Base-by-base conservation (phyloP, 2,113 vertebrate genomes). In the Paracyprichromis sp. region DNA sequence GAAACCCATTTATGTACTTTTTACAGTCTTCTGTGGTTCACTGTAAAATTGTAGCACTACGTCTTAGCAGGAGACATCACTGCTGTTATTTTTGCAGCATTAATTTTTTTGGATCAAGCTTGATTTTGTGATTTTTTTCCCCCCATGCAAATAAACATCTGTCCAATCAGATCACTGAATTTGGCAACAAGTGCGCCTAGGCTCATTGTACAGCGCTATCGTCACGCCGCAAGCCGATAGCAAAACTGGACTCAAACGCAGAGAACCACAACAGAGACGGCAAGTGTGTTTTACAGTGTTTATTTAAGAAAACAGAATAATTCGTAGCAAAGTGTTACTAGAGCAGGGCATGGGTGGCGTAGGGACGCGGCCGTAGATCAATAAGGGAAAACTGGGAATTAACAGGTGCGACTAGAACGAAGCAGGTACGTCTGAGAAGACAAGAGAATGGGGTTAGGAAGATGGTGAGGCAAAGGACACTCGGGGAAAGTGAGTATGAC, bases 61-160 rank as follows among this genome's bases (percentile, higher is more conserved):
- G 19, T 21, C 16, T 38, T 21, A 38, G 34, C 19, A 38, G 34
- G 19, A 8, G 61, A 13, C 3, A 1, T 38, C 17, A 69, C 61
- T 69, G 11, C 61, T 38, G 7, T 21, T 38, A n/a, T 38, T 66
- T 38, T 38, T 66, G 19, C 61, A 36, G 61, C 17, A 36, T n/a
- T 63, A 5, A 0, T 36, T 19, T 36, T 66, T 66, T n/a, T 7
- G 17, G 16, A 63, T 63, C 31, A 36, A 63, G 31, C 59, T 36
- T 63, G 31, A 63, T 36, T 3, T 36, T 36, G 17, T 63, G 31
- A 63, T 36, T 9, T 0, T 0, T 0, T 1, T 3, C 1, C 6
- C n/a, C 26, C 14, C 29, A 63, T 36, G 59, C 16, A 63, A 63
- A 63, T 34, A 63, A 36, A 0, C 17, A 36, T 19, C 31, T 2